Evolutionary conservation across 2,888 invertebrate species (phyloP).

Genomic region (Nesidiocoris tenuis): DNA sequence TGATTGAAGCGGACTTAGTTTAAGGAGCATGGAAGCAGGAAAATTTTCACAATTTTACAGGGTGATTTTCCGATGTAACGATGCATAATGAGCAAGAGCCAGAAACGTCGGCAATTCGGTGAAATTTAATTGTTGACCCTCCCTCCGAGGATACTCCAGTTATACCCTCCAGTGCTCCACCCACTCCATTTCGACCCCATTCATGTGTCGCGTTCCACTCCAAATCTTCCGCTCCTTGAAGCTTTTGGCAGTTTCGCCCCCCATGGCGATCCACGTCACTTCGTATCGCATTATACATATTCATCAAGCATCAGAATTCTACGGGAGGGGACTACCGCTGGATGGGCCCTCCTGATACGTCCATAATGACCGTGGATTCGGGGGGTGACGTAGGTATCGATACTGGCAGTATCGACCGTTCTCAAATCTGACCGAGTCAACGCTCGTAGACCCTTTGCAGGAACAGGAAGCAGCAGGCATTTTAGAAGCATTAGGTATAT

Average conservation of each 20-base stretch:
- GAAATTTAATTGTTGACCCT: constrained; percentile 30
- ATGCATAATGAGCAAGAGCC: too few species aligned
- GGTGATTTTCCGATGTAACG: too few species aligned
- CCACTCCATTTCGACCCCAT: constrained; percentile 13
- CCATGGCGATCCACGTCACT: neutral
- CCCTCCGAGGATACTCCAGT: neutral
- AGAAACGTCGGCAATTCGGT: constrained; percentile 1
- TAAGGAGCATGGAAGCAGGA: too few species aligned
- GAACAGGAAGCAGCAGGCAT: too few species aligned
- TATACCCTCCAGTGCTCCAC: neutral
- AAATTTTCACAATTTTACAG: too few species aligned
- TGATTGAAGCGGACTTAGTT: too few species aligned
- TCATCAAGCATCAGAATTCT: neutral
- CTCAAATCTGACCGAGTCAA: too few species aligned
- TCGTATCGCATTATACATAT: constrained; percentile 36
- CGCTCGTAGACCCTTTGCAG: too few species aligned
- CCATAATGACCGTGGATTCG: neutral
- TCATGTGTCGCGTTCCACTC: neutral
- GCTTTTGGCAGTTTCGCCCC: neutral
- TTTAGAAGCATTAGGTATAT: too few species aligned
- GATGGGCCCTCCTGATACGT: neutral
- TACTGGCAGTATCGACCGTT: too few species aligned
- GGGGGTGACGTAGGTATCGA: too few species aligned
- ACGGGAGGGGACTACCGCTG: neutral
- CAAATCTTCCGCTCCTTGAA: neutral